phyloP scores from a whole-genome alignment of 2,888 invertebrate genomes.

The Caenorhabditis uteleia region DNA sequence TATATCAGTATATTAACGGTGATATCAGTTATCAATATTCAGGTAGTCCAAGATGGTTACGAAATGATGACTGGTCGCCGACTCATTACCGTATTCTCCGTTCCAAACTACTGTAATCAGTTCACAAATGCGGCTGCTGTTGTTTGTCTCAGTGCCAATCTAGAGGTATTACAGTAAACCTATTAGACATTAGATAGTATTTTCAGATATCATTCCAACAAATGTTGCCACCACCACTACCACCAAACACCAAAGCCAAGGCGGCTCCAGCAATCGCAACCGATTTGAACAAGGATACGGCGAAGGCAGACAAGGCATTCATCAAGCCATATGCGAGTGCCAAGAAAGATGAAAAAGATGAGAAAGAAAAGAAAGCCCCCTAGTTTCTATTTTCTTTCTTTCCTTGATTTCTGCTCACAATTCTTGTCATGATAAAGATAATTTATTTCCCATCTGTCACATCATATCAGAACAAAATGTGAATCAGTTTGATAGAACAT shows the following conservation, averaged over 20 bases:
- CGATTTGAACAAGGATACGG: constrained; percentile 16
- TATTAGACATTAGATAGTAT: no score
- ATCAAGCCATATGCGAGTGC: constrained; percentile 42
- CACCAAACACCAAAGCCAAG: constrained; percentile 26
- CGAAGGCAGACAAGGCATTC: constrained; percentile 40
- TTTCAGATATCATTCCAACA: constrained; percentile 33
- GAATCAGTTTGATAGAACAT: no score
- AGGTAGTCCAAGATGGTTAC: constrained; percentile 63
- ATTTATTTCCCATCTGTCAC: no score
- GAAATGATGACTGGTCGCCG: constrained; percentile 60
- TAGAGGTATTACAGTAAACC: no score
- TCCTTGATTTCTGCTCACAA: no score
- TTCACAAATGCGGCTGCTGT: constrained; percentile 65
- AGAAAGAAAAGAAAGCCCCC: no score
- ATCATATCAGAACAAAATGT: no score
- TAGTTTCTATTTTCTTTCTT: no score
- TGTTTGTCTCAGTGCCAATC: constrained; percentile 54
- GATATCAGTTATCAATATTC: not conserved
- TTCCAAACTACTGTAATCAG: constrained; percentile 60
- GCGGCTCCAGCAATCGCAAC: constrained; percentile 31
- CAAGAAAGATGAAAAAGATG: no score
- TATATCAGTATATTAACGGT: not conserved
- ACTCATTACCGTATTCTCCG: constrained; percentile 63
- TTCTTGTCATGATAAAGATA: no score
- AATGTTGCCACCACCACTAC: constrained; percentile 25